Evolutionary conservation across 2,888 invertebrate genomes (phyloP).

Genomic region (Lymantria monacha): DNA sequence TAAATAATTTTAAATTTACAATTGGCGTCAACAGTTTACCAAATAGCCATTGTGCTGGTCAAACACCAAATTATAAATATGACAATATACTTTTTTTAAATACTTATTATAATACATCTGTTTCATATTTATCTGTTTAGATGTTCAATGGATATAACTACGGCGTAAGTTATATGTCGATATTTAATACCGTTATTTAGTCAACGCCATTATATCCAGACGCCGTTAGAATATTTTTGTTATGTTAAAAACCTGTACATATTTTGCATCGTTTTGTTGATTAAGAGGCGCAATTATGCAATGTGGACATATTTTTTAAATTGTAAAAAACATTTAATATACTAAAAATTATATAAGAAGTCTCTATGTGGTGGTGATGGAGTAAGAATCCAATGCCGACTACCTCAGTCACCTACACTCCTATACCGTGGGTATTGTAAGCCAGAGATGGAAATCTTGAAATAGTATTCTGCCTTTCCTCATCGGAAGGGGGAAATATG

Average conservation of each 20-base stretch:
- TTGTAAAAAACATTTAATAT: too few species aligned
- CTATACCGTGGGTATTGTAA: too few species aligned
- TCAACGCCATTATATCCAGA: constrained; percentile 40
- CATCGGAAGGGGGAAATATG: too few species aligned
- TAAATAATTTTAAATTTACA: neutral
- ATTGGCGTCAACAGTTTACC: constrained; percentile 5
- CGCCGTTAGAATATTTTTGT: constrained; percentile 27
- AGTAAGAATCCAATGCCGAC: too few species aligned
- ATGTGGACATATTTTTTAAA: neutral
- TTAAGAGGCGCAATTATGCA: neutral
- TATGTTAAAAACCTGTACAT: constrained; percentile 33
- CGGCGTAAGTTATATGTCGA: constrained; percentile 72
- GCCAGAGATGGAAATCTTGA: too few species aligned
- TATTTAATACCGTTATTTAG: constrained; percentile 40
- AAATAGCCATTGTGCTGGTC: constrained; percentile 1
- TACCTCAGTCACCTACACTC: too few species aligned
- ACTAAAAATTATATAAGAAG: too few species aligned
- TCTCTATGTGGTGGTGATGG: too few species aligned
- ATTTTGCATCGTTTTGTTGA: constrained; percentile 27
- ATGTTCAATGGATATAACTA: constrained; percentile 82
- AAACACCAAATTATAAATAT: neutral
- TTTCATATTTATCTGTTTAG: constrained; percentile 67
- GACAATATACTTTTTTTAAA: neutral
- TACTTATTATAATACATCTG: constrained; percentile 20
- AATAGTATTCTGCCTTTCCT: too few species aligned